Percentiles rank a stretch among this genome's conserved stretches.
Evolutionary conservation across 2,113 vertebrate species (phyloP).

Genomic region (Pygoscelis adeliae): DNA sequence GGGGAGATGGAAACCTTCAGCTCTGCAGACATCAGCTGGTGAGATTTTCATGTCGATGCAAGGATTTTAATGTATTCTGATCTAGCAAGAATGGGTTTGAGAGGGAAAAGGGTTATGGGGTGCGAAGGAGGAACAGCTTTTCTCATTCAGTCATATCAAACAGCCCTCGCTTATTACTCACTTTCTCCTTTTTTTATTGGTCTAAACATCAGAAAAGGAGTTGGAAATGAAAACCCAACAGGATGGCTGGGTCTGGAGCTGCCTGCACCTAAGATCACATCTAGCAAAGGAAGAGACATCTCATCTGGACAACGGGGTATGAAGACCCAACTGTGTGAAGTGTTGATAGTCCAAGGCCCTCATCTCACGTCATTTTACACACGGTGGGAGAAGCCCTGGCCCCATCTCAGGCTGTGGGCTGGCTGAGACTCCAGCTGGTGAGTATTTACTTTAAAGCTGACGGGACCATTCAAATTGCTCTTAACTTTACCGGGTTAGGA

Average conservation of each 20-base stretch:
- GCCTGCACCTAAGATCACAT: not conserved
- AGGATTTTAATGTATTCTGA: not conserved
- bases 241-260: not conserved
- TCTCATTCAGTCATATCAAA: not conserved
- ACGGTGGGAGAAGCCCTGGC: not conserved
- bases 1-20: not conserved
- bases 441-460: not conserved
- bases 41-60: not conserved
- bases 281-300: not conserved
- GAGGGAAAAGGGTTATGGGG: not conserved
- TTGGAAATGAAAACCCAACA: not conserved
- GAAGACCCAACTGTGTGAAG: not conserved
- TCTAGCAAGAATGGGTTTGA: not conserved
- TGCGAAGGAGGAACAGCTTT: not conserved
- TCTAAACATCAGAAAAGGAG: not conserved
- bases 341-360: not conserved
- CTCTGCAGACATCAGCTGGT: not conserved
- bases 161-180: not conserved
- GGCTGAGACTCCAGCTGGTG: not conserved
- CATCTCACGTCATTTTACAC: not conserved
- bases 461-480: not conserved
- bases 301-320: fast-evolving
- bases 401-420: fast-evolving
- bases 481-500: not conserved
- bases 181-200: not conserved